phyloP scores from a whole-genome alignment of 2,113 vertebrate genomes.

The Brachyistius frenatus region DNA sequence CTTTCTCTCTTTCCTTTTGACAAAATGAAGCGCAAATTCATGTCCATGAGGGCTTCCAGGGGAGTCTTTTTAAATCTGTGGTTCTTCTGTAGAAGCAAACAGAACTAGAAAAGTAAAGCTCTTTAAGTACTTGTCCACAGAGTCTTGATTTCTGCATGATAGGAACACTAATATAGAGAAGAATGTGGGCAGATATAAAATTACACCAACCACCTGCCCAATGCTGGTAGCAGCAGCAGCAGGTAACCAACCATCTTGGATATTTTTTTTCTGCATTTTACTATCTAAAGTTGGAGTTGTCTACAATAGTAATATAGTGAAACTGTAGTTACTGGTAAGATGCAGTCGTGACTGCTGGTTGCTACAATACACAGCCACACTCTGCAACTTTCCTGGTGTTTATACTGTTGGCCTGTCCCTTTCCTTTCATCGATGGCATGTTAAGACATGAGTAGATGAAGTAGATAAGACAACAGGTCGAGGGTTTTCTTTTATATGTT shows the following conservation, averaged over 20 bases:
- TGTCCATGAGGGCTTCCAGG: constrained; percentile 6
- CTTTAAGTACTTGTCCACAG: not conserved
- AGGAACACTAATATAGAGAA: not conserved
- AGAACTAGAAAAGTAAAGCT: not conserved
- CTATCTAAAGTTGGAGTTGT: constrained; percentile 24
- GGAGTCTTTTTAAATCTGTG: not conserved
- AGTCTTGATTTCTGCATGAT: not conserved
- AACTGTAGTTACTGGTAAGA: not conserved
- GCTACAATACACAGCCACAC: not conserved
- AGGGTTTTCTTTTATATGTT: constrained; percentile 4
- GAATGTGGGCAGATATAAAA: not conserved
- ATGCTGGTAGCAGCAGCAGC: constrained; percentile 7
- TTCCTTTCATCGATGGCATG: constrained; percentile 16
- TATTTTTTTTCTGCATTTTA: not conserved
- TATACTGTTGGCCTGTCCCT: not conserved
- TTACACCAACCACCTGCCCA: constrained; percentile 1
- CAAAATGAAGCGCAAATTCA: not conserved
- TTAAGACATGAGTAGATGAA: constrained; percentile 25
- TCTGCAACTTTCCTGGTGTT: constrained; percentile 41
- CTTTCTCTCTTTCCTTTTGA: constrained; percentile 18
- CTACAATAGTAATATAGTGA: not conserved
- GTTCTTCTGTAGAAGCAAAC: not conserved
- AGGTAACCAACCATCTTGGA: constrained; percentile 7
- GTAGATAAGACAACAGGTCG: not conserved
- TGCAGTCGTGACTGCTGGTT: constrained; percentile 1